Percentiles rank a stretch among this genome's conserved stretches.
Evolutionary conservation across 1,140 invertebrate species (phyloP).

Genomic region (Heliconius hewitsoni): DNA sequence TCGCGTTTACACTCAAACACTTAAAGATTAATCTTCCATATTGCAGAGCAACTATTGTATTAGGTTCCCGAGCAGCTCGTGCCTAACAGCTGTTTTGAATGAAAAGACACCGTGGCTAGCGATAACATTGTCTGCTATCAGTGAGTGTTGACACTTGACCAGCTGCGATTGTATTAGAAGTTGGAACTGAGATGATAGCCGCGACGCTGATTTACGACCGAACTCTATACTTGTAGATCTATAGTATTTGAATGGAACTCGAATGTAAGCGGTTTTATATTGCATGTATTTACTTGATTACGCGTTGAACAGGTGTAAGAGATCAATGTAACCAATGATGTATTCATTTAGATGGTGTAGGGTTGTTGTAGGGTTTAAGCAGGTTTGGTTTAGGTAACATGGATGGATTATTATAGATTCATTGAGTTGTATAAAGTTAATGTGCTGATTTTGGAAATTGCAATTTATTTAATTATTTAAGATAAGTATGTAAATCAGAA

Average conservation of each 20-base stretch:
- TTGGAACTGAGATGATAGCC: conserved; percentile 27
- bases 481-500: too few species aligned
- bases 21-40: conserved; percentile 8
- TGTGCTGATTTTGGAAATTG: not conserved
- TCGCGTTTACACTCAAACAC: not conserved
- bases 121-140: conserved; percentile 45
- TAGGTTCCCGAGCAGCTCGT: conserved; percentile 21
- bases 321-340: not conserved
- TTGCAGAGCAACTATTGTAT: conserved; percentile 8
- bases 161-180: conserved; percentile 26
- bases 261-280: conserved; percentile 1
- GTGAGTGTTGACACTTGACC: conserved; percentile 39
- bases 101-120: conserved; percentile 33
- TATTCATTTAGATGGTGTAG: not conserved
- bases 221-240: conserved; percentile 10
- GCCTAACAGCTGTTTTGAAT: conserved; percentile 36
- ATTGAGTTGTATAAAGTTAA: not conserved
- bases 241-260: conserved; percentile 12
- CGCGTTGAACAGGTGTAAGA: not conserved
- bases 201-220: conserved; percentile 22
- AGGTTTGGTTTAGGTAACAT: not conserved
- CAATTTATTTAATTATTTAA: too few species aligned
- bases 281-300: conserved; percentile 21
- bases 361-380: not conserved
- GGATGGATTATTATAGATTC: not conserved